phyloP scores from a whole-genome alignment of 2,888 invertebrate species.

The Drosophila mercatorum region DNA sequence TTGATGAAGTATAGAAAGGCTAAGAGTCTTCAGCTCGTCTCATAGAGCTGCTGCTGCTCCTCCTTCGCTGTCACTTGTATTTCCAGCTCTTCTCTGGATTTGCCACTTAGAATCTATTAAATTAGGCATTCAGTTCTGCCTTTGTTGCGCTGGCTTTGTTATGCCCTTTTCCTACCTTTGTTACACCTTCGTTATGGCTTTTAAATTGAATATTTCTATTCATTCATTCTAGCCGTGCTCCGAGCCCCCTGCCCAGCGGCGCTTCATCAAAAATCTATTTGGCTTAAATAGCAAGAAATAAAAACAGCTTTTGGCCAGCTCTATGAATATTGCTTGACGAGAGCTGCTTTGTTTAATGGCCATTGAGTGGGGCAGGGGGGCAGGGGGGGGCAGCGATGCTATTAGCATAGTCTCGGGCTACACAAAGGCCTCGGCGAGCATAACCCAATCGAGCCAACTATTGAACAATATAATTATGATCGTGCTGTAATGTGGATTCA shows the following conservation, averaged over 20 bases:
- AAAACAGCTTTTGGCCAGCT: not conserved
- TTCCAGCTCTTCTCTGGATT: not conserved
- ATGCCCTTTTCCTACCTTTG: too few relatives aligned
- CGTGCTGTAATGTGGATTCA: constrained; percentile 71
- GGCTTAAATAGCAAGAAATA: not conserved
- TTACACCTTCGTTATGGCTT: not conserved
- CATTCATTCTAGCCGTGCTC: not conserved
- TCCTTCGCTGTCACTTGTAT: not conserved
- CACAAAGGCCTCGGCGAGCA: constrained; percentile 23
- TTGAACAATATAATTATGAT: constrained; percentile 37
- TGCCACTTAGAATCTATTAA: not conserved
- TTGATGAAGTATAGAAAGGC: too few relatives aligned
- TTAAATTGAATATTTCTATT: not conserved
- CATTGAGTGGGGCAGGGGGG: constrained; percentile 3
- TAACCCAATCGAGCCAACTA: constrained; percentile 3
- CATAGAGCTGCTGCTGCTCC: not conserved
- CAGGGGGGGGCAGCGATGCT: not conserved
- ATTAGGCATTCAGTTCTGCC: not conserved
- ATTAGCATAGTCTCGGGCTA: constrained; percentile 34
- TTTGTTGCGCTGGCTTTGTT: not conserved
- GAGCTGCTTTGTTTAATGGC: not conserved
- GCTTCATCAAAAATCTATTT: not conserved
- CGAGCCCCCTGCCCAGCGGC: not conserved
- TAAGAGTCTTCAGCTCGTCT: too few relatives aligned
- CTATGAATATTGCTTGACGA: constrained; percentile 36